phyloP scores from a whole-genome alignment of 2,797 vertebrate species.

The Cryptoprocta ferox region DNA sequence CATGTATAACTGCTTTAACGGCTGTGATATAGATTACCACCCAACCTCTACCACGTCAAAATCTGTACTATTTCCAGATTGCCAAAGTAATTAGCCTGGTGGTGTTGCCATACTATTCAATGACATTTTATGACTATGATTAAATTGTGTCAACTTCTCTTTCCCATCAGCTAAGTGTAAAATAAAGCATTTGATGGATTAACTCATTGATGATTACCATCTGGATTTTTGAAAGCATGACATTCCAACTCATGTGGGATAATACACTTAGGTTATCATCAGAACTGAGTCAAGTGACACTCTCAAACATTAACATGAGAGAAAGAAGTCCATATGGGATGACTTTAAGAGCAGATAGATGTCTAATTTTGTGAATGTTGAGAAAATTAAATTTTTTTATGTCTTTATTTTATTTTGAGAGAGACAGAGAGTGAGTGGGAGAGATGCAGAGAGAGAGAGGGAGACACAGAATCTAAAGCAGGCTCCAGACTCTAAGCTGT shows the following conservation, averaged over 20 bases:
- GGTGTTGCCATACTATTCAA: not conserved
- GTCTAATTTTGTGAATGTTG: slow-evolving; percentile 3
- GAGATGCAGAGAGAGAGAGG: no score
- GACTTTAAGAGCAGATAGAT: not conserved
- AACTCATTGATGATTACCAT: not conserved
- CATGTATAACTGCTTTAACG: not conserved
- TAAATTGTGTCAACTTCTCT: not conserved
- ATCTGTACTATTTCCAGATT: not conserved
- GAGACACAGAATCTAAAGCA: no score
- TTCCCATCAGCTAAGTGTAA: not conserved
- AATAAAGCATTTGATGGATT: slow-evolving; percentile 16
- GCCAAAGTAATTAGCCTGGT: not conserved
- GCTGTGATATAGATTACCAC: not conserved
- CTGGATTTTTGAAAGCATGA: slow-evolving; percentile 23
- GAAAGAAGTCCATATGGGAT: not conserved
- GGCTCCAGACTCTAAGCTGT: no score
- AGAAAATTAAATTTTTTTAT: not conserved
- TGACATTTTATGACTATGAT: slow-evolving; percentile 3
- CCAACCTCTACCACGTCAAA: not conserved
- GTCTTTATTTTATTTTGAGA: no score
- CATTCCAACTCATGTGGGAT: not conserved
- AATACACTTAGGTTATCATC: not conserved
- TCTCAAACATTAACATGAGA: not conserved
- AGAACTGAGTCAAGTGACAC: slow-evolving; percentile 26
- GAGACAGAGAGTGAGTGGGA: no score